Base-by-base conservation (phyloP, 2,113 vertebrate species). In the Columba janthina region DNA sequence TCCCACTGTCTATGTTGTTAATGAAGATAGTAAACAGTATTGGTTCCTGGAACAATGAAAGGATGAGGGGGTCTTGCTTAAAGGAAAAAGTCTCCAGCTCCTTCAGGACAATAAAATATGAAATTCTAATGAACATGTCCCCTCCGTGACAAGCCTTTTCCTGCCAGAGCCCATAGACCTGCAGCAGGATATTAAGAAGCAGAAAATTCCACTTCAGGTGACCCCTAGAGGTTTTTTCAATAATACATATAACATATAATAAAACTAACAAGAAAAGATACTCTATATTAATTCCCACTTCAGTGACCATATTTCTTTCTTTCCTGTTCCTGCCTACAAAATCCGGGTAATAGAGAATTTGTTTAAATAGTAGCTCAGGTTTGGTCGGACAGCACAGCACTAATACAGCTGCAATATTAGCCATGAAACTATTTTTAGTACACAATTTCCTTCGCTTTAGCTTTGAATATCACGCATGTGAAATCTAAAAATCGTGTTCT, bases 131-230 rank as follows among this genome's bases (percentile, higher is more conserved):
- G 65, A 91, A 67, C 15, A 16, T 0, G 2, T 75, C 65, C 65
- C 57, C 58, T 69, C 70, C 87, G 31, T 53, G 89, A 94, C 76
- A 91, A 90, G 44, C 6, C 40, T 90, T 93, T 94, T 94, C 87
- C 95, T 96, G 58, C 50, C 51, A 76, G 62, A 92, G 60, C 51
- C 56, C 44, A 76, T 77, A 26, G 69, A 85, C 70, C 31, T 93
- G 85, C 69, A 90, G 81, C 95, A 96, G 96, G 94, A 96, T 96
- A 96, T 96, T 91, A 96, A 88, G 61, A 42, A 92, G 80, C 46
- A 78, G 84, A 95, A 95, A 96, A 83, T 88, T 96, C 93, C 62
- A 61, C 53, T 92, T 72, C 71, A 78, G 73, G 74, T 94, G 71
- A 88, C 42, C 77, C 54, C 67, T 74, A 26, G 83, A 75, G 76